These are phyloP conservation scores for Gymnocephalus cernua DNA, from an alignment of 2,113 vertebrate genomes.

Conservation along the genomic window DNA sequence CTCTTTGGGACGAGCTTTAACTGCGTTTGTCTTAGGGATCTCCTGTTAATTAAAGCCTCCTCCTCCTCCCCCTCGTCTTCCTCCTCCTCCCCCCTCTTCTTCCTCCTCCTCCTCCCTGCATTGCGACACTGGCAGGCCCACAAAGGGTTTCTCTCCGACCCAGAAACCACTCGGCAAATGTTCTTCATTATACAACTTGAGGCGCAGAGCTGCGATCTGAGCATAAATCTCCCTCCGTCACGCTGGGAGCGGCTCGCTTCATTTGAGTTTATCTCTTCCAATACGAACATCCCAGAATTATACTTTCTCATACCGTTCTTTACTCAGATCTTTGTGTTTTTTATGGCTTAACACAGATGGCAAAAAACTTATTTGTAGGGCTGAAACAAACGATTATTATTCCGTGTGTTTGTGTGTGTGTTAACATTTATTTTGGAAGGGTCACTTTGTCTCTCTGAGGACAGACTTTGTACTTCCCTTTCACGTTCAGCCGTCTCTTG, in stretches of 20 bases:
- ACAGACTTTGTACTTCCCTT: too few relatives aligned
- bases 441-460: too few relatives aligned
- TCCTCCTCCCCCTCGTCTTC: constrained; percentile 9
- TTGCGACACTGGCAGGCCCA: constrained; percentile 78
- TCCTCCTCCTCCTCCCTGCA: constrained; percentile 71
- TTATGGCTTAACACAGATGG: neutral
- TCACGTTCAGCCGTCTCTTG: too few relatives aligned
- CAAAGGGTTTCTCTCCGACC: constrained; percentile 62
- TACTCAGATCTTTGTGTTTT: neutral
- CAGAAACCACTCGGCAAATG: constrained; percentile 65
- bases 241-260: neutral
- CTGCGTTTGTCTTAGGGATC: constrained; percentile 22
- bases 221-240: neutral
- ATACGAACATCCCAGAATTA: neutral
- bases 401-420: neutral
- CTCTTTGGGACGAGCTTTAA: constrained; percentile 31
- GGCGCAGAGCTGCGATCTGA: constrained; percentile 28
- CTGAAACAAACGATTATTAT: neutral
- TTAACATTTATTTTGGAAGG: too few relatives aligned
- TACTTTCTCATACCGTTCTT: neutral
- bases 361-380: neutral
- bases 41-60: constrained; percentile 65
- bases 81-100: constrained; percentile 6
- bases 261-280: neutral
- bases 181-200: constrained; percentile 57